Base-by-base conservation (phyloP, 2,113 vertebrate genomes). In the Struthidea cinerea region DNA sequence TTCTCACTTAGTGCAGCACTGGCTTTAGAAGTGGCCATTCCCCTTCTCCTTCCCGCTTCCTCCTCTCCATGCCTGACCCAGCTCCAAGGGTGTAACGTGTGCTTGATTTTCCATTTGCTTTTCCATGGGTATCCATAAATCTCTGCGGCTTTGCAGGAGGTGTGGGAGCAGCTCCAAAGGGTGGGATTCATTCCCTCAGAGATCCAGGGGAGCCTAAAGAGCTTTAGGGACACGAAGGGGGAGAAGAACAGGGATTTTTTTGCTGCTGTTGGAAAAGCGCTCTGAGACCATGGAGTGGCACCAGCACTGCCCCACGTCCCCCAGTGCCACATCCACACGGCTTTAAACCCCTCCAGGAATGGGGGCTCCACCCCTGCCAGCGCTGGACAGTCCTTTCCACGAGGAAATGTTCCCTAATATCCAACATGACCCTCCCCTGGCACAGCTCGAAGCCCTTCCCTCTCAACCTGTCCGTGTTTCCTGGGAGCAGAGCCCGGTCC, bases 21-120 rank as follows among this genome's bases (percentile, higher is more conserved):
- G 14, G 23, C 6, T 67, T 67, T 26, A 5, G 22, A 24, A n/a
- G 64, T 18, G 32, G 15, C 63, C 9, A 5, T 68, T 49, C n/a
- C 33, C n/a, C 21, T n/a, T 30, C n/a, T 17, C 41, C 30, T 61
- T 27, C 37, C 26, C 39, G 42, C 61, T 32, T 64, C 61, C 41
- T 23, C 20, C 32, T 49, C 24, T 30, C 47, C n/a, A 2, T 10
- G 18, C 44, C 44, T 10, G 17, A 35, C 19, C 44, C 65, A 20
- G 0, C 67, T 37, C 26, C 13, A 6, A 16, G 26, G n/a, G 9
- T 37, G 65, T 21, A 16, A 21, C 5, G 0, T 4, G 9, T 28
- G 65, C 65, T 35, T 8, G 13, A 37, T 21, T 50, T 37, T 28
- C 46, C 65, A 4, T 49, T 28, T 37, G 46, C 24, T 68, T 49